Base-by-base conservation (phyloP, 1,140 invertebrate genomes). In the Brachionus koreanus region DNA sequence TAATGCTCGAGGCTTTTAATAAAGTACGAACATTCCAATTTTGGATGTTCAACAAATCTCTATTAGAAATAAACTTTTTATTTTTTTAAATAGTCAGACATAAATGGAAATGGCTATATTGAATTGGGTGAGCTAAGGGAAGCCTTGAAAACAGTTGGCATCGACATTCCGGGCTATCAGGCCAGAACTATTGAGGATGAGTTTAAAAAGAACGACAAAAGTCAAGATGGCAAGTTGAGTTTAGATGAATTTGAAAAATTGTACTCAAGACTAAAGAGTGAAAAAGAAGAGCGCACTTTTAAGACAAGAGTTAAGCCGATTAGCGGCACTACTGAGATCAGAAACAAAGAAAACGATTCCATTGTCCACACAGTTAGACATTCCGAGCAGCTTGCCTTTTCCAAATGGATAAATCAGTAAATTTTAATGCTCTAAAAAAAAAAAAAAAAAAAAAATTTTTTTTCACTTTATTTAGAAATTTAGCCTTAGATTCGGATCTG, bases 161-260 rank as follows among this genome's bases (percentile, higher is more conserved):
- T 97, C 87, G 97, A 97, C 90, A 91, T 98, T 84, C 94, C 96
- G 39, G 94, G 94, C 74, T 98, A 94, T 91, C 91, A 94, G 89
- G 93, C 97, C 9, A 92, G 96, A 2, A 92, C 94, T 85, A 93
- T 98, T 91, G 93, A 97, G 83, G 93, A 94, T 84, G 93, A 97
- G 84, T 93, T 92, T 86, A 93, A 93, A 33, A 91, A 92, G 86
- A 93, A 92, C 88, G 91, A 91, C 85, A 90, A 87, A 23, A 88
- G 90, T 65, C 89, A 90, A 74, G 92, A 93, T 85, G 93, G 93
- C 61, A 92, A 93, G 88, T 86, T 97, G 35, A 91, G 92, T 82
- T 92, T 93, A 86, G 91, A 92, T 6, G 95, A 98, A 88, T 98
- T 98, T 86, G 93, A 95, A 88, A 29, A 33, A 19, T 84, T 82